Evolutionary conservation across 2,113 vertebrate genomes (phyloP), one percentile per base, ranked within the genome.

Genomic region (Hydrochoerus hydrochaeris): DNA sequence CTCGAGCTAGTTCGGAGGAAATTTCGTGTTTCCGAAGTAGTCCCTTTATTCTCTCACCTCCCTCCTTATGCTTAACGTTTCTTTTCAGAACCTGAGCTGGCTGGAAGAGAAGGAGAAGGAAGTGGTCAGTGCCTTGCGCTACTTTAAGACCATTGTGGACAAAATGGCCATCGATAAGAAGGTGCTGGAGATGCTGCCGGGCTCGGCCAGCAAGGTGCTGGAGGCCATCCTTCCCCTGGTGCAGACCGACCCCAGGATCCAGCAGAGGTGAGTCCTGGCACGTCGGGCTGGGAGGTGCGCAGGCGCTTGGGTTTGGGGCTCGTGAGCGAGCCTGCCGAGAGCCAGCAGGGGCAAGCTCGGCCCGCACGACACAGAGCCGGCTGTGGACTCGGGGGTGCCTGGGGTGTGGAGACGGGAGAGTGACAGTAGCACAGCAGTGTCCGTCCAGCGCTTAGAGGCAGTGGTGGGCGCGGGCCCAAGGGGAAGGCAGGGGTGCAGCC

Each of bases 101-200:
- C 98, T 99, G 83, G 99, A 99, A 93, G 99, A 99, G 93, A 99
- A 99, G 22, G 99, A 99, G 97, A 99, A 99, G 98, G 99, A 99
- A 38, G 99, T 99, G 0, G 99, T 99, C 96, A 99, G 99, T 82
- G 99, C 99, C 0, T 91, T 99, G 97, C 99, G 99, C 94, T 99
- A 99, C 98, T 99, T 99, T 94, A 99, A 99, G 98, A 99, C 99
- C 58, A 99, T 99, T 73, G 99, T 99, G 97, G 99, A 99, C 98
- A 99, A 99, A 98, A 99, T 99, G 99, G 99, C 99, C 0, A 99
- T 99, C 78, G 99, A 99, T 97, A 99, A 99, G 98, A 99, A 99
- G 95, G 99, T 99, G 0, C 96, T 99, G 85, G 99, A 99, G 98
- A 99, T 99, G 99, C 99, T 99, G 32, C 99, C 99, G 0, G 99